Evolutionary conservation across 2,797 vertebrate species (phyloP).

Genomic region (Todus mexicanus): DNA sequence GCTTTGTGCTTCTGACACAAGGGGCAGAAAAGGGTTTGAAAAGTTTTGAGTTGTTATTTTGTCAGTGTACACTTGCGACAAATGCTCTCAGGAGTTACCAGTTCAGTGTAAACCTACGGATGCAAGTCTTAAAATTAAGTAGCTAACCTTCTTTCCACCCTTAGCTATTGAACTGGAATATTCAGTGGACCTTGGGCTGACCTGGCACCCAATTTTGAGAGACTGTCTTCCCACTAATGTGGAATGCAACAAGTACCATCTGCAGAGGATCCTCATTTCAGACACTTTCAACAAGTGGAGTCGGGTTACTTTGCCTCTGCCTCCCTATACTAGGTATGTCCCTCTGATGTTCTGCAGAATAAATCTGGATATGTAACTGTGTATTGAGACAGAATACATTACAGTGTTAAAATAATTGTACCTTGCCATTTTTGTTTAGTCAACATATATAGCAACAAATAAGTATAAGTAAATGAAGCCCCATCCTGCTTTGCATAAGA

Average conservation of each 20-base stretch:
- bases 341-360: neutral
- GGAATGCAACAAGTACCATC: constrained; percentile 90
- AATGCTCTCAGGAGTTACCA: neutral
- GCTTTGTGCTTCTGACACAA: neutral
- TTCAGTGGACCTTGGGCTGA: constrained; percentile 92
- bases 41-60: neutral
- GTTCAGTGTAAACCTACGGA: neutral
- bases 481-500: neutral
- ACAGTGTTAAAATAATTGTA: neutral
- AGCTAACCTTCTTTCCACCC: neutral
- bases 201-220: constrained; percentile 88
- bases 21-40: neutral
- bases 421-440: neutral
- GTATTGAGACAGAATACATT: neutral
- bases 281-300: constrained; percentile 99
- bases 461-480: neutral
- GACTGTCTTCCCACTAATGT: constrained; percentile 94
- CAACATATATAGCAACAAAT: neutral
- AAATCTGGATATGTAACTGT: neutral
- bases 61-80: neutral
- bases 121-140: neutral
- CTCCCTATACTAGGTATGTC: constrained; percentile 90
- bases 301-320: constrained; percentile 90
- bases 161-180: constrained; percentile 95
- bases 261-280: constrained; percentile 91